A percentile compares a stretch with the other conserved stretches of the same genome.
Conservation (phyloP, 2,797 vertebrate species). For the Fratercula arctica region DNA sequence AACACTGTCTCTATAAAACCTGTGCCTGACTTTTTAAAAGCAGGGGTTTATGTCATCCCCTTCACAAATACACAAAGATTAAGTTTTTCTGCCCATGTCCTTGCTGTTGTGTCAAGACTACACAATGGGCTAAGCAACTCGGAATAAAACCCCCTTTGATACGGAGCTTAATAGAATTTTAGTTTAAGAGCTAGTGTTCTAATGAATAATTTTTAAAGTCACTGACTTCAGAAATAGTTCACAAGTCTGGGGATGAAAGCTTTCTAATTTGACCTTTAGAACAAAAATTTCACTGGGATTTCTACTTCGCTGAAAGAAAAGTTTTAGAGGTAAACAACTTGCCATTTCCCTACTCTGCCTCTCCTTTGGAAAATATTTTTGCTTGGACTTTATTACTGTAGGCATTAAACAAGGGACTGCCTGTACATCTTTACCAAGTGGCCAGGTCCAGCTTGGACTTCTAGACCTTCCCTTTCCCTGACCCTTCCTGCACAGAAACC, state of each 20-base stretch:
- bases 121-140: background rate
- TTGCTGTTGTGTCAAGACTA: background rate
- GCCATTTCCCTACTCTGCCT: background rate
- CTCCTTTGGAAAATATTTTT: background rate
- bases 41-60: background rate
- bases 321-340: background rate
- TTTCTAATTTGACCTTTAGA: slow-evolving; percentile 66
- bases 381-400: background rate
- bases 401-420: background rate
- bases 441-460: background rate
- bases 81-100: background rate
- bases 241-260: slow-evolving; percentile 44
- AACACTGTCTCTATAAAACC: background rate
- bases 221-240: slow-evolving; percentile 65
- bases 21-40: slow-evolving; percentile 2
- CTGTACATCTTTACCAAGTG: background rate
- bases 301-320: slow-evolving; percentile 9
- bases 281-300: slow-evolving; percentile 46
- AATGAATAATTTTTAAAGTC: slow-evolving; percentile 56
- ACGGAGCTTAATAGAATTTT: slow-evolving; percentile 5
- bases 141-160: slow-evolving; percentile 3
- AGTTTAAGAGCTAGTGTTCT: slow-evolving; percentile 45
- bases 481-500: background rate
- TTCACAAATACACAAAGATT: background rate
- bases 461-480: background rate